phyloP scores from a whole-genome alignment of 2,888 invertebrate genomes.

The Ellobium chinense region DNA sequence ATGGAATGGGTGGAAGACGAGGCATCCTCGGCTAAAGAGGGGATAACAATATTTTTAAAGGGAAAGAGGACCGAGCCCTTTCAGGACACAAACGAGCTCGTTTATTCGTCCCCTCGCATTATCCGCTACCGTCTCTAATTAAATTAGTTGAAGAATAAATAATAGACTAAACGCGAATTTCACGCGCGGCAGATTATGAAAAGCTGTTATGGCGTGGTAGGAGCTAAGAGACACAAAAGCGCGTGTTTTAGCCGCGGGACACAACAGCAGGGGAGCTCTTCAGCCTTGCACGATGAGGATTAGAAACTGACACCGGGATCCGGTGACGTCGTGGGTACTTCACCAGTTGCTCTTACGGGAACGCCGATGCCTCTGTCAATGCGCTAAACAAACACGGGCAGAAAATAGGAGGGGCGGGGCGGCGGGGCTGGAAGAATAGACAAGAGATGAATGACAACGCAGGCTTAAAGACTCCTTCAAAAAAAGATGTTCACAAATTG shows the following conservation, averaged over 20 bases:
- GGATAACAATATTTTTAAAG: not conserved
- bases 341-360: not conserved
- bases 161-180: slow-evolving; percentile 50
- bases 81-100: slow-evolving; percentile 3
- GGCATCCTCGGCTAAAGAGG: not conserved
- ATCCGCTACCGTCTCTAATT: slow-evolving; percentile 45
- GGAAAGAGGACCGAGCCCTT: not conserved
- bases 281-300: slow-evolving; percentile 36
- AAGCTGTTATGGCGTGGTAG: slow-evolving; percentile 47
- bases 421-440: not conserved
- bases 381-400: not conserved
- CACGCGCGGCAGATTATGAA: slow-evolving; percentile 46
- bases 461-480: too few species aligned
- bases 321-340: slow-evolving; percentile 22
- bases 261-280: slow-evolving; percentile 34
- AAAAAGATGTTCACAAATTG: too few species aligned
- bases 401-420: not conserved
- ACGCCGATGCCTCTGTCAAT: not conserved
- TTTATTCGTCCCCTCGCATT: slow-evolving; percentile 34
- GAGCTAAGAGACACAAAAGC: slow-evolving; percentile 47
- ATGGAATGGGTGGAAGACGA: slow-evolving; percentile 6
- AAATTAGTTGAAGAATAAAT: slow-evolving; percentile 55
- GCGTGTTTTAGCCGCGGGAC: slow-evolving; percentile 40
- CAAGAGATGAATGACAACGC: not conserved
- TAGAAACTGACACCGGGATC: slow-evolving; percentile 49